Percentiles rank a stretch among this genome's conserved stretches.
These are phyloP conservation scores for Rhinoraja longicauda DNA, from an alignment of 2,797 vertebrate species.

Conservation along the genomic window DNA sequence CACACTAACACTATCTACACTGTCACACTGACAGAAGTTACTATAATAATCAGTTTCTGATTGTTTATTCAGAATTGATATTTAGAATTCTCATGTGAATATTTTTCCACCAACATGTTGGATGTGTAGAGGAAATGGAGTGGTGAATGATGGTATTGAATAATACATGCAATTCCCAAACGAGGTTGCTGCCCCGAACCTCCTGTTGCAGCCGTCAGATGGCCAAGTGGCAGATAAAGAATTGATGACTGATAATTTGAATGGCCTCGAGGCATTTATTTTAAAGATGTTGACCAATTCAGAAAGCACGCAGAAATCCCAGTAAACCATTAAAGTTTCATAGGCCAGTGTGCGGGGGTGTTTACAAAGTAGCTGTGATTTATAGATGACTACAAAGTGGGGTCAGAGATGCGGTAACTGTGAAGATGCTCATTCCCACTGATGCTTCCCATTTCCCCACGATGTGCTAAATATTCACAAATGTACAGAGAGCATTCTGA, in stretches of 20 bases:
- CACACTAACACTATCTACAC: neutral
- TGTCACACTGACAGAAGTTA: neutral
- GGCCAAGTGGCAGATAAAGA: neutral
- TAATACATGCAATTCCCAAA: neutral
- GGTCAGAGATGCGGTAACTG: conserved; percentile 45
- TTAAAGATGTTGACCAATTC: neutral
- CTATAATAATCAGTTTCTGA: neutral
- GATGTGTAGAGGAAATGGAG: neutral
- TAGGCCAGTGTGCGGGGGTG: neutral
- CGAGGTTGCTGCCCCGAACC: conserved; percentile 5
- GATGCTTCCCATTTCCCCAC: conserved; percentile 41
- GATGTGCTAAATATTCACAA: too few relatives aligned
- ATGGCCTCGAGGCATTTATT: neutral
- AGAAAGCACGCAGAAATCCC: neutral
- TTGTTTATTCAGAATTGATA: neutral
- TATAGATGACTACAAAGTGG: conserved; percentile 42
- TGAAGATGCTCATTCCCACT: conserved; percentile 43
- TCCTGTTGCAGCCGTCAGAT: neutral
- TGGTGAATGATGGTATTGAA: neutral
- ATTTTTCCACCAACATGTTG: neutral
- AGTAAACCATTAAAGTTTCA: neutral
- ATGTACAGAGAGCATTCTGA: conserved; percentile 40
- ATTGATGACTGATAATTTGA: conserved; percentile 20
- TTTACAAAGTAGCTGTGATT: conserved; percentile 42
- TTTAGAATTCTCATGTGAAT: neutral